These are phyloP conservation scores for Torymus texanus DNA, from an alignment of 2,888 invertebrate species.

Conservation along the genomic window DNA sequence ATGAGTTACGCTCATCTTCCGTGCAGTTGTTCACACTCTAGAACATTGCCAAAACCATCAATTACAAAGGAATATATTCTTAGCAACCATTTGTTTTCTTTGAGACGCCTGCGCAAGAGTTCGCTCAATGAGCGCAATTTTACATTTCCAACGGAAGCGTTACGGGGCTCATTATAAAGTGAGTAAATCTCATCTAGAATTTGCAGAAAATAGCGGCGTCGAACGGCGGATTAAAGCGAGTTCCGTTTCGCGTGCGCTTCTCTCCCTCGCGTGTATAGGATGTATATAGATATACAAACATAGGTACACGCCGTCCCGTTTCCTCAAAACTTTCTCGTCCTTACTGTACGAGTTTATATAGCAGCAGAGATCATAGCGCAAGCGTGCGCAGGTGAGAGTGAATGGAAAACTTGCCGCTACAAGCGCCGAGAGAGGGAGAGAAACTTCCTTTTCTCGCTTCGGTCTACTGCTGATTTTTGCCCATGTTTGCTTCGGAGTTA, in stretches of 20 bases:
- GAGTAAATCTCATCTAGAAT: too few species aligned
- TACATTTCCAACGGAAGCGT: neutral
- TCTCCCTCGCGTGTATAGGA: neutral
- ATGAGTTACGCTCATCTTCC: too few species aligned
- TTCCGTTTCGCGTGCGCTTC: slow-evolving; percentile 45
- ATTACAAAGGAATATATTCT: too few species aligned
- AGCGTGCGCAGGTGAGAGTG: slow-evolving; percentile 64
- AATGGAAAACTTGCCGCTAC: slow-evolving; percentile 57
- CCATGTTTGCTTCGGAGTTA: too few species aligned
- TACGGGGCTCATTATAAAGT: too few species aligned
- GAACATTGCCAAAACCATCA: too few species aligned
- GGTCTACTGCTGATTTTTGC: neutral
- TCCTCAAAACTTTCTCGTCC: slow-evolving; percentile 69
- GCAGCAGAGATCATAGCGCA: slow-evolving; percentile 62
- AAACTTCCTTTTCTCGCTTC: slow-evolving; percentile 28
- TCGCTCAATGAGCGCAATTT: neutral
- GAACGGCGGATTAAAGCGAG: slow-evolving; percentile 35
- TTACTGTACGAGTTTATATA: slow-evolving; percentile 52
- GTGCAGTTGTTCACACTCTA: too few species aligned
- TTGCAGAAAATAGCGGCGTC: neutral
- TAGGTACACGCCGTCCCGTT: slow-evolving; percentile 45
- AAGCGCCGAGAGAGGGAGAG: too few species aligned
- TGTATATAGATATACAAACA: slow-evolving; percentile 1
- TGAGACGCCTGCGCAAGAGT: too few species aligned
- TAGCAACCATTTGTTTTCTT: too few species aligned